Evolutionary conservation across 1,140 invertebrate species (phyloP), one percentile per base, ranked within the genome.

Genomic region (Marisa cornuarietis): DNA sequence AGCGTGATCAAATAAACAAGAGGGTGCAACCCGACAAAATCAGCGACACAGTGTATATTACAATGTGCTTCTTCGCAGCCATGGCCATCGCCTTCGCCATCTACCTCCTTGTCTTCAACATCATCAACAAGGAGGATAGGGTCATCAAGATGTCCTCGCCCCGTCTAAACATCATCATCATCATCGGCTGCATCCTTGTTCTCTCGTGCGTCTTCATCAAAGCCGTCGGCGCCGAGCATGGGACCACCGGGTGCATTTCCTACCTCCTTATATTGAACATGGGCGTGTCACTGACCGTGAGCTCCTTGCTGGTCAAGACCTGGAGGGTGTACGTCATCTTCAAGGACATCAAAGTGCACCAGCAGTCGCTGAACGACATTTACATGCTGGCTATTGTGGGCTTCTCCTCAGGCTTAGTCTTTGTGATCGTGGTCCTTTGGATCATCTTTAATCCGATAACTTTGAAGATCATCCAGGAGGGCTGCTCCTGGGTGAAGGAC

Each of bases 111-210:
- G 20, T 26, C 20, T 66, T 10, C 65, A 66, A 66, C 20, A 20
- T 66, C 20, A 26, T 20, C 22, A 22, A 10, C 8, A 22, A 20
- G 8, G 20, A 66, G 8, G 65, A 66, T 20, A 98, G 96, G 90
- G 98, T 99, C 90, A 99, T 99, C 86, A 99, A 99, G 93, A 99
- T 99, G 97, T 98, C 97, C 9, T 97, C 96, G 87, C 98, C 98
- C 0, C 96, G 99, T 91, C 92, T 99, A 82, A 99, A 99, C 92
- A 99, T 99, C 92, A 92, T 99, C 62, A 99, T 99, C 86, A 98
- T 99, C 87, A 94, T 98, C 79, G 98, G 98, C 71, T 98, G 97
- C 87, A 97, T 99, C 92, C 93, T 98, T 74, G 97, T 97, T 0
- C 99, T 99, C 92, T 94, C 96, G 80, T 97, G 96, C 87, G 96